Percentiles rank a stretch among this genome's conserved stretches.
Evolutionary conservation across 2,888 invertebrate species (phyloP).

Genomic region (Apodemia duryi): DNA sequence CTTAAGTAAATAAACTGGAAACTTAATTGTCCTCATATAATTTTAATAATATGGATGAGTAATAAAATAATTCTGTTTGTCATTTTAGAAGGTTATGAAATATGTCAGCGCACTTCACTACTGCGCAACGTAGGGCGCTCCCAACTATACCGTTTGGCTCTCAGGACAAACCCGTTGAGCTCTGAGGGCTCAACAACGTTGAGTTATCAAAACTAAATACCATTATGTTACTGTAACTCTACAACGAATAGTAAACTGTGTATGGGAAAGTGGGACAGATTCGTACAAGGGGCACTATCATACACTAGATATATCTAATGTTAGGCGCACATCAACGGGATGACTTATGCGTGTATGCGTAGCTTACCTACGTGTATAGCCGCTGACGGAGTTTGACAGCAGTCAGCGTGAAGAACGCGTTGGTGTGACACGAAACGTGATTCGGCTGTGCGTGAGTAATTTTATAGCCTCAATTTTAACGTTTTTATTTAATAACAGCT

Average conservation of each 20-base stretch:
- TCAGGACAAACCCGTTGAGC: not conserved
- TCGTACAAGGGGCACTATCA: too few relatives aligned
- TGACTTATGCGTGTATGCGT: too few relatives aligned
- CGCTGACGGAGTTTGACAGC: too few relatives aligned
- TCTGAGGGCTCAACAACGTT: not conserved
- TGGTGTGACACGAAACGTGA: too few relatives aligned
- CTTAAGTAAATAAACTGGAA: not conserved
- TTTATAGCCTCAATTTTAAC: too few relatives aligned
- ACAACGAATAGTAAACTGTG: not conserved
- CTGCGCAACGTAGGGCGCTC: not conserved
- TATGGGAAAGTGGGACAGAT: too few relatives aligned
- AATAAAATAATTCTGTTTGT: not conserved
- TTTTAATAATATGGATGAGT: not conserved
- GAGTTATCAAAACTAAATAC: not conserved
- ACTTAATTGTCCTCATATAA: not conserved
- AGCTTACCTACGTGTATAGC: too few relatives aligned
- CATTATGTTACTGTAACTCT: not conserved
- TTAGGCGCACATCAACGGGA: too few relatives aligned
- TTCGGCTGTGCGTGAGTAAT: too few relatives aligned
- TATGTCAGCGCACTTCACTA: not conserved
- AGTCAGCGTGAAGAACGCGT: too few relatives aligned
- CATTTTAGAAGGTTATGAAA: not conserved
- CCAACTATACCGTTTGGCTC: not conserved
- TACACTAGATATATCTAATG: too few relatives aligned
- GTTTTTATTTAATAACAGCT: too few relatives aligned